phyloP scores from a whole-genome alignment of 2,113 vertebrate genomes.

The Acrocephalus kingi region DNA sequence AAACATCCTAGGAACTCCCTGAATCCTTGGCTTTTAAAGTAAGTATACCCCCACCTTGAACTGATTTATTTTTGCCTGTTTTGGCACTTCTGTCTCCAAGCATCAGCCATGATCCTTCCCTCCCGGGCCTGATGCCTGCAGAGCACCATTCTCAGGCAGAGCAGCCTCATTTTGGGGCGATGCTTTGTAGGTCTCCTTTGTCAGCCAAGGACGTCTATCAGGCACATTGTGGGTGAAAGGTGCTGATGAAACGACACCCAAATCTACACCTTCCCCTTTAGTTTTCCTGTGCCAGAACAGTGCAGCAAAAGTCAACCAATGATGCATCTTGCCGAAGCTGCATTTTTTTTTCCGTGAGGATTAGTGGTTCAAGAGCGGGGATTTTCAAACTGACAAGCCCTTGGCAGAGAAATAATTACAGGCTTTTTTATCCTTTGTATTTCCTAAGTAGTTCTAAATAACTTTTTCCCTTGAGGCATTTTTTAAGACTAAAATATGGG shows the following conservation, averaged over 20 bases:
- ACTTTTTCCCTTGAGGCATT: conserved; percentile 27
- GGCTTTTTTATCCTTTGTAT: conserved; percentile 52
- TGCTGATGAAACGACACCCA: neutral
- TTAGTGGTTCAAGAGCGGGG: conserved; percentile 54
- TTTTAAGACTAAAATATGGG: conserved; percentile 12
- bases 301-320: neutral
- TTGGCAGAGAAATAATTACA: conserved; percentile 68
- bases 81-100: neutral
- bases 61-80: conserved; percentile 22
- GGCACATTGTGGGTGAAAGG: neutral
- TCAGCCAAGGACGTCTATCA: rapidly evolving
- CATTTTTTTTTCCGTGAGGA: conserved; percentile 12
- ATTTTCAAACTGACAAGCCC: conserved; percentile 66
- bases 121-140: neutral
- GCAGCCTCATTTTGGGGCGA: neutral
- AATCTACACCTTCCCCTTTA: neutral
- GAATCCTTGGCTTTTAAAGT: conserved; percentile 25
- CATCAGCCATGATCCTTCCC: neutral
- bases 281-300: neutral
- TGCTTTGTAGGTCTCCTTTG: neutral
- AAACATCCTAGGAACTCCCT: conserved; percentile 18
- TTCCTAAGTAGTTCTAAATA: conserved; percentile 58
- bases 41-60: neutral
- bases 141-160: neutral
- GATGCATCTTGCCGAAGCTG: neutral